A percentile compares a stretch with the other conserved stretches of the same genome.
Evolutionary conservation across 2,797 vertebrate species (phyloP).

Genomic region (Smutsia gigantea): DNA sequence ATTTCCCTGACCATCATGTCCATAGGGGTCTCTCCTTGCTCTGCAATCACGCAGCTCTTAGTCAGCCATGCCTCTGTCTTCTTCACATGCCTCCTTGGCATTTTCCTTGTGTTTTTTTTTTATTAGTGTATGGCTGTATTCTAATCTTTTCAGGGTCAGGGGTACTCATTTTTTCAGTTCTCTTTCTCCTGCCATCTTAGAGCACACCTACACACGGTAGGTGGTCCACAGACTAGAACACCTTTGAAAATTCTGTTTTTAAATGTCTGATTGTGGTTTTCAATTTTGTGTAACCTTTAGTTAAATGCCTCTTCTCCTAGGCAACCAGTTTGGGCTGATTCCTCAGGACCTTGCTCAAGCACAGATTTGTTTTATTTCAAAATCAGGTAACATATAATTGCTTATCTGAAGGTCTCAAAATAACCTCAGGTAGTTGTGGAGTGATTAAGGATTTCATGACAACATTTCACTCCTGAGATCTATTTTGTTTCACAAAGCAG

Average conservation of each 20-base stretch:
- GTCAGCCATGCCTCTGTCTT: neutral
- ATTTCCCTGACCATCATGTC: neutral
- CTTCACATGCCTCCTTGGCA: neutral
- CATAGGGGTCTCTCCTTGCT: neutral
- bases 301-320: neutral
- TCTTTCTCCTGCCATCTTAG: neutral
- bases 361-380: conserved; percentile 32
- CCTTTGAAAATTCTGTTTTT: conserved; percentile 17
- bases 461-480: neutral
- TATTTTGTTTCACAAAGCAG: neutral
- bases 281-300: neutral
- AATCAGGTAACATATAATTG: neutral
- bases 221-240: neutral
- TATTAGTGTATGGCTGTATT: neutral
- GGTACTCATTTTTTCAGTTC: neutral
- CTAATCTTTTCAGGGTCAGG: neutral
- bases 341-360: neutral
- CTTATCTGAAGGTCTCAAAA: neutral
- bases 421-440: neutral
- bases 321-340: neutral
- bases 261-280: neutral
- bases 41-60: neutral
- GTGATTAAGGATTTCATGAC: neutral
- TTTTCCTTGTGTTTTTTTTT: neutral
- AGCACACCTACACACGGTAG: neutral